Conservation (phyloP, 2,113 vertebrate species). For the Austrofundulus limnaeus region DNA sequence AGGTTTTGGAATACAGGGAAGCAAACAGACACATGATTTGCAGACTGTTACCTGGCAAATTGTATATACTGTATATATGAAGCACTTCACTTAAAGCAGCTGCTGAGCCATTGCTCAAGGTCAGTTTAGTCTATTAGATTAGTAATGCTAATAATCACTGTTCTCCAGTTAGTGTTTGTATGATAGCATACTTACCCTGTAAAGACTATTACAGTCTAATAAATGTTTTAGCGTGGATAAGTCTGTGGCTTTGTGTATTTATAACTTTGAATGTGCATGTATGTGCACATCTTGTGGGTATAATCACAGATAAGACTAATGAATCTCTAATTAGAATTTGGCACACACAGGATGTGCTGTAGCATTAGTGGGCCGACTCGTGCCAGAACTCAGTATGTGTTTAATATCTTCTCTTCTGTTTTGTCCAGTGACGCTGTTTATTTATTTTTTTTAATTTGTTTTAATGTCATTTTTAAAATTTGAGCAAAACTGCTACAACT, state of each 20-base stretch:
- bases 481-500: too few species aligned
- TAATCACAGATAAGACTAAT: conserved; percentile 29
- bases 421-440: not conserved
- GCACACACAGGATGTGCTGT: conserved; percentile 18
- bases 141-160: conserved; percentile 40
- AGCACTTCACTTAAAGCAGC: conserved; percentile 53
- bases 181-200: conserved; percentile 25
- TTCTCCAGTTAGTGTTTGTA: conserved; percentile 27
- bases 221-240: not conserved
- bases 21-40: conserved; percentile 64
- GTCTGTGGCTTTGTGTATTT: conserved; percentile 9
- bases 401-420: conserved; percentile 17
- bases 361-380: conserved; percentile 21
- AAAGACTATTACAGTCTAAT: conserved; percentile 35
- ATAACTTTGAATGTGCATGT: conserved; percentile 4
- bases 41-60: conserved; percentile 49
- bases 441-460: not conserved
- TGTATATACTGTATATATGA: conserved; percentile 41
- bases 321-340: conserved; percentile 48
- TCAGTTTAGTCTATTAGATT: conserved; percentile 31
- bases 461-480: too few species aligned
- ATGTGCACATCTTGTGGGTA: conserved; percentile 24
- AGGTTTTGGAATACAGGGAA: conserved; percentile 57
- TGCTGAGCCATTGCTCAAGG: conserved; percentile 38
- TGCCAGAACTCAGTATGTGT: conserved; percentile 8